A percentile compares a stretch with the other conserved stretches of the same genome.
These are phyloP conservation scores for Deilephila elpenor DNA, from an alignment of 2,888 invertebrate species.

Conservation along the genomic window DNA sequence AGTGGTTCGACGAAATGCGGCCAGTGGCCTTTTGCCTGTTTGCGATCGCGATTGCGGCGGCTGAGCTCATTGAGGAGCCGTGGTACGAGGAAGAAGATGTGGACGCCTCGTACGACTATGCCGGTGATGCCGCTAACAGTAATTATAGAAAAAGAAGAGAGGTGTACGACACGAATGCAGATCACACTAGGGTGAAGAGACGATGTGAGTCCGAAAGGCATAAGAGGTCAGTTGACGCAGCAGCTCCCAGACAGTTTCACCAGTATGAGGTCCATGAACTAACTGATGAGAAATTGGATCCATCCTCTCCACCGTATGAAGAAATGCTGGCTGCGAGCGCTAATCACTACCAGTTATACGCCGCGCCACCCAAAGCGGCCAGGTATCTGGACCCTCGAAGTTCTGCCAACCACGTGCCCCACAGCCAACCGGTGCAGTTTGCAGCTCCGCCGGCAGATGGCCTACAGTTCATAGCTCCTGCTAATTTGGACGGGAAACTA, in stretches of 20 bases:
- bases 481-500: slow-evolving; percentile 45
- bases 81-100: slow-evolving; percentile 70
- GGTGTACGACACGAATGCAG: slow-evolving; percentile 60
- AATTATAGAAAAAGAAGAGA: slow-evolving; percentile 53
- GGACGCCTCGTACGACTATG: slow-evolving; percentile 59
- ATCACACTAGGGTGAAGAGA: slow-evolving; percentile 67
- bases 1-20: slow-evolving; percentile 66
- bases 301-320: slow-evolving; percentile 68
- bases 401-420: slow-evolving; percentile 35
- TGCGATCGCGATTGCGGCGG: slow-evolving; percentile 57
- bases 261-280: slow-evolving; percentile 77
- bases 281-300: slow-evolving; percentile 58
- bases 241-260: slow-evolving; percentile 67
- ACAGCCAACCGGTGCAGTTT: slow-evolving; percentile 32
- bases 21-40: slow-evolving; percentile 58
- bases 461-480: slow-evolving; percentile 46
- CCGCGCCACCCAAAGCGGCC: slow-evolving; percentile 44
- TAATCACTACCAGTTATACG: slow-evolving; percentile 74
- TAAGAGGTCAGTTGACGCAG: slow-evolving; percentile 53
- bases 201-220: slow-evolving; percentile 54
- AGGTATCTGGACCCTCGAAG: slow-evolving; percentile 38
- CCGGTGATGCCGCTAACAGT: slow-evolving; percentile 44
- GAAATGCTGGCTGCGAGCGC: slow-evolving; percentile 78
- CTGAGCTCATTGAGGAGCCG: slow-evolving; percentile 62
- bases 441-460: slow-evolving; percentile 34